phyloP scores from a whole-genome alignment of 2,888 invertebrate genomes.

The Thyatira batis region DNA sequence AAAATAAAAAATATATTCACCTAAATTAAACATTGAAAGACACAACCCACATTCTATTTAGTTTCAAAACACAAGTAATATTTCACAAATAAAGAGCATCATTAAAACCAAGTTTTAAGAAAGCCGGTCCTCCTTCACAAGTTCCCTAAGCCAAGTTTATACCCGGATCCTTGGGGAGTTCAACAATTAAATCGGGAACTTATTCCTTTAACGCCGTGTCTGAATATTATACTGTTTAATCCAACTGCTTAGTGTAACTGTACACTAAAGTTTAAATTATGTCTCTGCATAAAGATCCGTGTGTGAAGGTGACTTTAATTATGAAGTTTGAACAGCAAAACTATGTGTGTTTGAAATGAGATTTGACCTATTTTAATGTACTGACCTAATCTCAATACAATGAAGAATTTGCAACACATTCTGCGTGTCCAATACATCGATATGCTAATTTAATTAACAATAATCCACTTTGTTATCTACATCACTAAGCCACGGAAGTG shows the following conservation, averaged over 20 bases:
- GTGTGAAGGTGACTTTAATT: background rate
- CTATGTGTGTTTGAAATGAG: too few species aligned
- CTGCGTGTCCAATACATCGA: too few species aligned
- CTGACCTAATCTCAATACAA: too few species aligned
- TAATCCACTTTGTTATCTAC: too few species aligned
- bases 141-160: conserved; percentile 1
- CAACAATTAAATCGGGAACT: conserved; percentile 36
- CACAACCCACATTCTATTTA: background rate
- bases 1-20: too few species aligned
- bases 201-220: conserved; percentile 36
- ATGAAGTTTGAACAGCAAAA: background rate
- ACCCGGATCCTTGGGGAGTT: conserved; percentile 16
- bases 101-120: conserved; percentile 6
- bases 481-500: too few species aligned
- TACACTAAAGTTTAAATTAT: background rate
- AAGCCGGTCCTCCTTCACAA: background rate
- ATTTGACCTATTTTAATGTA: too few species aligned
- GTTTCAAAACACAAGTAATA: background rate
- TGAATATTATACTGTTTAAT: conserved; percentile 37
- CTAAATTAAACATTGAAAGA: too few species aligned
- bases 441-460: too few species aligned
- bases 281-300: background rate
- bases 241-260: conserved; percentile 14
- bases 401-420: too few species aligned
- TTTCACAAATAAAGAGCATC: conserved; percentile 7